These are phyloP conservation scores for Ceyx erithaca DNA, from an alignment of 2,797 vertebrate genomes.

Conservation along the genomic window DNA sequence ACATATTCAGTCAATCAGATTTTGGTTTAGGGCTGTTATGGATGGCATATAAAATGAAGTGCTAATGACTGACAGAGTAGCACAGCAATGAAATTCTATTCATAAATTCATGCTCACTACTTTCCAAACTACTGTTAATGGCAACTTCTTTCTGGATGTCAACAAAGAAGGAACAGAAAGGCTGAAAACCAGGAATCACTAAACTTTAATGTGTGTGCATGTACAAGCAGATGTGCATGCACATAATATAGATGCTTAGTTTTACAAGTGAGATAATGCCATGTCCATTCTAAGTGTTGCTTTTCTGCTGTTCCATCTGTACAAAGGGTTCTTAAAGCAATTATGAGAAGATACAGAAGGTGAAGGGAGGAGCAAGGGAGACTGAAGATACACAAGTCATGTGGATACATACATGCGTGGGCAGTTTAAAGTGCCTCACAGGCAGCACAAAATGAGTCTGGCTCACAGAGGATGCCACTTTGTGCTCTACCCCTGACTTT, in stretches of 20 bases:
- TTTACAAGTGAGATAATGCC: background rate
- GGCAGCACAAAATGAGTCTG: background rate
- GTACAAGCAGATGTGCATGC: background rate
- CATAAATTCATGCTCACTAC: background rate
- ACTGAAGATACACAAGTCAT: background rate
- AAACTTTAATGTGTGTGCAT: background rate
- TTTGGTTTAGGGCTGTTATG: background rate
- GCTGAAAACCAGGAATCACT: background rate
- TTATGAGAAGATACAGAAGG: background rate
- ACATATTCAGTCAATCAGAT: background rate
- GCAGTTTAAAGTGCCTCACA: background rate
- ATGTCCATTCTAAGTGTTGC: background rate
- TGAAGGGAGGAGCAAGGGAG: background rate
- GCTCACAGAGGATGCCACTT: background rate
- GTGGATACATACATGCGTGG: background rate
- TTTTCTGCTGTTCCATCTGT: background rate
- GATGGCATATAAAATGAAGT: slow-evolving; percentile 9
- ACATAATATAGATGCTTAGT: background rate
- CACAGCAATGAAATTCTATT: background rate
- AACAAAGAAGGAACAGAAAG: background rate
- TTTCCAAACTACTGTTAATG: slow-evolving; percentile 12
- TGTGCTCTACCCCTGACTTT: background rate
- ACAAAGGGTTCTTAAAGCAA: background rate
- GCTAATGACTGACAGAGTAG: slow-evolving; percentile 15
- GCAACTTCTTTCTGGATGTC: background rate